Evolutionary conservation across 1,140 invertebrate genomes (phyloP), one percentile per base, ranked within the genome.

Genomic region (Euborellia annulipes): DNA sequence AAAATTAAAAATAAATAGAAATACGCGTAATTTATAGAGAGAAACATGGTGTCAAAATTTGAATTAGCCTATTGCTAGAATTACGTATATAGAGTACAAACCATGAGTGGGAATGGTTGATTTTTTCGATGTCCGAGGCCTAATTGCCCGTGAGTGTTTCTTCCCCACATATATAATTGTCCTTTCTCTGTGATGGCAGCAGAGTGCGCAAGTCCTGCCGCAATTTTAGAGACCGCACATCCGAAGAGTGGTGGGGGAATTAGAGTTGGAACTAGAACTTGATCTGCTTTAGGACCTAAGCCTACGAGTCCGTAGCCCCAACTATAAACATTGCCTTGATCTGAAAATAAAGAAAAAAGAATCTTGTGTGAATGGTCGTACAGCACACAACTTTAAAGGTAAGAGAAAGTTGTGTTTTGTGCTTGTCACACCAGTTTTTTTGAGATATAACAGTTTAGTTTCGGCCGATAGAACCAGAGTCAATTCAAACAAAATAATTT

Each of bases 291-390:
- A 1, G 90, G 91, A 0, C 92, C 92, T 36, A 82, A 70, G 0
- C 92, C 92, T 36, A 97, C 66, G 51, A 93, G 73, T 38, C 93
- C 93, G 63, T 76, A 93, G 8, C 93, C 92, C 92, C 92, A 96
- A 1, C 84, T 78, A 66, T 76, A 95, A 0, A 92, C 85, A 32
- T 85, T 65, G 8, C 88, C 88, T 51, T 73, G 59, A 50, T 84
- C 86, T 84, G 66, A 48, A 58, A 55, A 18, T 54, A 52, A 45
- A 52, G 38, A 51, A n/a, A n/a, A n/a, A n/a, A n/a, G n/a, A n/a
- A n/a, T n/a, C n/a, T n/a, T n/a, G n/a, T n/a, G n/a, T n/a, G n/a
- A n/a, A n/a, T n/a, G n/a, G n/a, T n/a, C n/a, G n/a, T n/a, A n/a
- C n/a, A n/a, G n/a, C n/a, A n/a, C n/a, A n/a, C n/a, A n/a, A n/a